Evolutionary conservation across 2,888 invertebrate genomes (phyloP), one percentile per base, ranked within the genome.

Genomic region (Panzeria rudis): DNA sequence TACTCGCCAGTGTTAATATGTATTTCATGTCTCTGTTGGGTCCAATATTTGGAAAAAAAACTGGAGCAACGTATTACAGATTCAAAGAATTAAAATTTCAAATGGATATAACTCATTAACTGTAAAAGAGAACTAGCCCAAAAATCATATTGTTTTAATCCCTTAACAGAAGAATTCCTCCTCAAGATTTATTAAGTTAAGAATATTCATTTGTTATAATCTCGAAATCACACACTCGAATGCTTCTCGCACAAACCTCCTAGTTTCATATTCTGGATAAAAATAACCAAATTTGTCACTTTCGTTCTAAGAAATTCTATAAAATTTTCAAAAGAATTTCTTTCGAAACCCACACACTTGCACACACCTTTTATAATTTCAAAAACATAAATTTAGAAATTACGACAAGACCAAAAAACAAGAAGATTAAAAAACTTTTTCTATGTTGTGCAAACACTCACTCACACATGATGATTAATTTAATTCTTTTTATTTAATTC

Each of bases 201-300:
- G n/a, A n/a, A n/a, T n/a, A n/a, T 29, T 29, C 5, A 29, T 29
- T 5, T 29, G 2, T 29, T 29, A 29, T 29, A 4, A 5, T 4
- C 5, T 5, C 29, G 29, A 29, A 29, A 29, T 29, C 29, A 29
- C 25, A 47, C 32, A 32, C 11, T 47, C 5, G 13, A 50, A 35
- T n/a, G 3, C 9, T 52, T 75, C 15, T 52, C 15, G 0, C 0
- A 54, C 23, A 15, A 23, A 2, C 15, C 35, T 56, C 66, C 44
- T 47, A 35, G 13, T 11, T 62, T 5, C 29, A 20, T 38, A 38
- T 61, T 66, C 52, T 71, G 80, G 71, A 72, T 72, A 76, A 80
- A 84, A 84, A 84, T 73, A 77, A 77, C 66, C 47, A 32, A 54
- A 72, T 4, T 47, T 81, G 84, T 80, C 80, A 84, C 72, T 84